A percentile compares a stretch with the other conserved stretches of the same genome.
phyloP scores from a whole-genome alignment of 1,140 invertebrate species.

The Anastrepha obliqua region DNA sequence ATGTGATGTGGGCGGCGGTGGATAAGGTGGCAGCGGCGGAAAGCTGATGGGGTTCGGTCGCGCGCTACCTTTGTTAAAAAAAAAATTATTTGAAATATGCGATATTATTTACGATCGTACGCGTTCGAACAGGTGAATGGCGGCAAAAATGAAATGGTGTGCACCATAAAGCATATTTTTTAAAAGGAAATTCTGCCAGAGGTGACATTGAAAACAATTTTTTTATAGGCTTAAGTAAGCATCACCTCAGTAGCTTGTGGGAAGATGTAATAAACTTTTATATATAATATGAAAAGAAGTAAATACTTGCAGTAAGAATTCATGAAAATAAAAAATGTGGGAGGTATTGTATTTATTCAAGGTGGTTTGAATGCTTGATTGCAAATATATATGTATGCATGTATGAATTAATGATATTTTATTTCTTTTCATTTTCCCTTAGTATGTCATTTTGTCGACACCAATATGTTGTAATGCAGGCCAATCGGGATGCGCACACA shows the following conservation, averaged over 20 bases:
- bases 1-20: not conserved
- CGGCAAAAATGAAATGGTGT: slow-evolving; percentile 1
- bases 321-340: not conserved
- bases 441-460: slow-evolving; percentile 18
- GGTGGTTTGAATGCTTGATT: not conserved
- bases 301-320: not conserved
- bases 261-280: not conserved
- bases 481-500: not conserved
- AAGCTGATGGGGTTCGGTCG: not conserved
- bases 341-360: not conserved
- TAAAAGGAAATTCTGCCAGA: not conserved
- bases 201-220: slow-evolving; percentile 22
- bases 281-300: not conserved
- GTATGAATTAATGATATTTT: too few species aligned
- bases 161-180: slow-evolving; percentile 19
- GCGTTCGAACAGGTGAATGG: slow-evolving; percentile 15
- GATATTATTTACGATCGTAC: slow-evolving; percentile 24
- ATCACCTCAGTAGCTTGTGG: not conserved
- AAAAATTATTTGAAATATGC: not conserved
- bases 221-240: too few species aligned
- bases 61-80: not conserved
- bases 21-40: not conserved
- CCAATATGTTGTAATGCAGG: slow-evolving; percentile 23
- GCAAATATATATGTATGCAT: too few species aligned
- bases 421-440: not conserved